These are phyloP conservation scores for Drosophila recens DNA, from an alignment of 2,888 invertebrate genomes.

Conservation along the genomic window DNA sequence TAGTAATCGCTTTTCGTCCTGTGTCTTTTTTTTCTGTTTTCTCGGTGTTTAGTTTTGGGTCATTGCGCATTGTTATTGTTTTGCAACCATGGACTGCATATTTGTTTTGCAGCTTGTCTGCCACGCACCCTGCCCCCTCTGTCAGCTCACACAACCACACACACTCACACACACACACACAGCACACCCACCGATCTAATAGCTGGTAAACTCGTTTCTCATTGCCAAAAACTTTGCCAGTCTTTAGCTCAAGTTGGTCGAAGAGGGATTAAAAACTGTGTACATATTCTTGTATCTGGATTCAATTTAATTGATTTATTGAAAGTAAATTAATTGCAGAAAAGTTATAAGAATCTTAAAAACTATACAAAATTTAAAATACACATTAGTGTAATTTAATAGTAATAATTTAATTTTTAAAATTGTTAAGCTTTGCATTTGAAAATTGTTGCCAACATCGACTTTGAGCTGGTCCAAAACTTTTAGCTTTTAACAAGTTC, in stretches of 20 bases:
- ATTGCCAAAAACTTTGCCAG: constrained; percentile 18
- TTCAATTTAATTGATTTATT: too few relatives aligned
- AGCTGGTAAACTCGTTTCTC: constrained; percentile 40
- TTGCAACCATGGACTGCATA: constrained; percentile 61
- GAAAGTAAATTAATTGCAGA: too few relatives aligned
- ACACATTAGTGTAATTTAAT: neutral
- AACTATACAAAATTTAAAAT: neutral
- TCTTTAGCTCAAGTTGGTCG: constrained; percentile 4
- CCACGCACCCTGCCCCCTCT: constrained; percentile 5
- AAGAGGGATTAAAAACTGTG: neutral
- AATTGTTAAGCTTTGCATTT: constrained; percentile 12
- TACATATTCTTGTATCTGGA: neutral
- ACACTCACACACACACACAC: neutral
- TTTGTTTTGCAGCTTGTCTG: constrained; percentile 55
- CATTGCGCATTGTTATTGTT: constrained; percentile 77
- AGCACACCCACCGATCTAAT: constrained; percentile 1
- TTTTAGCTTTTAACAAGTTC: constrained; percentile 9
- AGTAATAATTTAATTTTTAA: too few relatives aligned
- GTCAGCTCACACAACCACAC: too few relatives aligned
- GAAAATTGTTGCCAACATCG: constrained; percentile 22
- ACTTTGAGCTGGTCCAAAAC: constrained; percentile 14
- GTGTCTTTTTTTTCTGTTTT: constrained; percentile 23
- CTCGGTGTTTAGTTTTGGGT: constrained; percentile 74
- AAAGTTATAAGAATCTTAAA: too few relatives aligned
- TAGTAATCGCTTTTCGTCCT: neutral